Conservation (phyloP, 2,797 vertebrate genomes). For the Malacoctenus gilli region DNA sequence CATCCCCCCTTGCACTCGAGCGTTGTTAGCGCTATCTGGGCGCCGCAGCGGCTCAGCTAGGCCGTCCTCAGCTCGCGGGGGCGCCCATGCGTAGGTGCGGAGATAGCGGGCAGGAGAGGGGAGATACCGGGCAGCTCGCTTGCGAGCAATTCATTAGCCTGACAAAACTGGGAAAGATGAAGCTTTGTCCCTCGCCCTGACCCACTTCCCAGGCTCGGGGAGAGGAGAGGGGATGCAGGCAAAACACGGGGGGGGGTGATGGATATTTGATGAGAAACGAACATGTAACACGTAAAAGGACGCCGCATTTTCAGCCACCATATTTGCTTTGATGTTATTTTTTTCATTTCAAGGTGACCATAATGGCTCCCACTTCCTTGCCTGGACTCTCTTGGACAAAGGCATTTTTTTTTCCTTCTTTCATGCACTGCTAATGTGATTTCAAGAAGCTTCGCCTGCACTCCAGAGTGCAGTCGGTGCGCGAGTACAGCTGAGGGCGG, state of each 20-base stretch:
- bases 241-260: conserved; percentile 57
- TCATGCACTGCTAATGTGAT: not conserved
- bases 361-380: conserved; percentile 10
- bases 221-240: conserved; percentile 5
- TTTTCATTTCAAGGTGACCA: conserved; percentile 14
- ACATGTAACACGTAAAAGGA: conserved; percentile 16
- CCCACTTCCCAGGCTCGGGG: conserved; percentile 59
- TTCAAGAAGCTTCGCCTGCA: not conserved
- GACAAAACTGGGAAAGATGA: conserved; percentile 34
- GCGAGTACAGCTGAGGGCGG: too few species aligned
- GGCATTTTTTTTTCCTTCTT: too few species aligned
- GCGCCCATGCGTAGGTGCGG: conserved; percentile 3
- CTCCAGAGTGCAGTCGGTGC: not conserved
- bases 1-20: not conserved
- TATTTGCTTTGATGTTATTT: conserved; percentile 10
- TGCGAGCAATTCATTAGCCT: conserved; percentile 21
- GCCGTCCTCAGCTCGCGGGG: not conserved
- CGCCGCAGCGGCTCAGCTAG: conserved; percentile 6
- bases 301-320: conserved; percentile 14
- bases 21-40: conserved; percentile 1
- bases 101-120: conserved; percentile 2
- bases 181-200: conserved; percentile 41
- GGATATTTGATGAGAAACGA: conserved; percentile 65
- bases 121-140: conserved; percentile 19
- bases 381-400: too few species aligned